These are phyloP conservation scores for Drosophila seguyi DNA, from an alignment of 1,140 invertebrate genomes.

Conservation along the genomic window DNA sequence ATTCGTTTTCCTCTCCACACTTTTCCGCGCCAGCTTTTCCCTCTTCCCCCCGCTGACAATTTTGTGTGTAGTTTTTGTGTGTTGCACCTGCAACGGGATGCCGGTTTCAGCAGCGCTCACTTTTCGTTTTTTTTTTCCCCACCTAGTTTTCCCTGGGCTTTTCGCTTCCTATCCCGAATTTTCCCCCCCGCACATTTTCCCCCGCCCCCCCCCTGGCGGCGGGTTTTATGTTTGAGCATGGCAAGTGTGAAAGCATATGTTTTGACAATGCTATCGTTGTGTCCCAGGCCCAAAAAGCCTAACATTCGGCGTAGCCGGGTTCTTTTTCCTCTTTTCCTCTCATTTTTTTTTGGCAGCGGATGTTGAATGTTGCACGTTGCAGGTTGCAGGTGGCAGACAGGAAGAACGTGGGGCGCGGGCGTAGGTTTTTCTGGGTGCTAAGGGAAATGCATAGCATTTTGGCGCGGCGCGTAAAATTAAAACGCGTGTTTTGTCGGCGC, in stretches of 20 bases:
- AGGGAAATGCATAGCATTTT: slow-evolving; percentile 50
- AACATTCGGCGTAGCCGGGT: neutral
- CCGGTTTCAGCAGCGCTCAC: slow-evolving; percentile 3
- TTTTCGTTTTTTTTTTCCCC: neutral
- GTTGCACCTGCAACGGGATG: slow-evolving; percentile 14
- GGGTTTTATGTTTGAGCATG: slow-evolving; percentile 47
- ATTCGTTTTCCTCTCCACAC: neutral
- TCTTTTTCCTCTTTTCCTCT: neutral
- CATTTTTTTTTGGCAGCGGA: slow-evolving; percentile 27
- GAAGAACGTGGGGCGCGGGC: neutral
- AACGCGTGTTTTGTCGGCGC: slow-evolving; percentile 65
- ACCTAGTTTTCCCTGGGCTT: slow-evolving; percentile 3
- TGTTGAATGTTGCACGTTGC: slow-evolving; percentile 29
- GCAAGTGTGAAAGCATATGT: slow-evolving; percentile 81
- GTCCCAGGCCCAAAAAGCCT: slow-evolving; percentile 24
- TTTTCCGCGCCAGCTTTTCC: neutral
- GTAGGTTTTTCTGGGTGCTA: slow-evolving; percentile 1
- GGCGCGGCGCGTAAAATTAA: slow-evolving; percentile 65
- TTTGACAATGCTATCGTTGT: slow-evolving; percentile 67
- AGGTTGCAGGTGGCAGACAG: slow-evolving; percentile 1
- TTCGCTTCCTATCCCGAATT: neutral
- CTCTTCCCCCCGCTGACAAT: too few species aligned
- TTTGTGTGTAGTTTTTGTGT: slow-evolving; percentile 25
- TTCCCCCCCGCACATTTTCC: slow-evolving; percentile 5
- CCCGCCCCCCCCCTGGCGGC: neutral